Percentiles rank a stretch among this genome's conserved stretches.
phyloP scores from a whole-genome alignment of 2,888 invertebrate species.

The Idaea aversata region DNA sequence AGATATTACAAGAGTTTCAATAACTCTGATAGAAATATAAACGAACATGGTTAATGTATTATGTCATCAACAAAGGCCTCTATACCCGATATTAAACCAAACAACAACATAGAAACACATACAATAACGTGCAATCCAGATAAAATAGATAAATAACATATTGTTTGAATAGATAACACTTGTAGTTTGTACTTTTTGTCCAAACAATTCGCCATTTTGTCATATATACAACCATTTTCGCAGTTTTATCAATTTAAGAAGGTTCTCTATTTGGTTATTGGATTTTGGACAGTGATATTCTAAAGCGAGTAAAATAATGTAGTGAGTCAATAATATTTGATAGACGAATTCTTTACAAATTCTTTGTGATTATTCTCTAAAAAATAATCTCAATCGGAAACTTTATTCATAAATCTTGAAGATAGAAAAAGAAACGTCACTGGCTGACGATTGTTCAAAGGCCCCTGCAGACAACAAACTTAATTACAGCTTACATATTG shows the following conservation, averaged over 20 bases:
- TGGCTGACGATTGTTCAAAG: neutral
- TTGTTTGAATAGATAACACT: neutral
- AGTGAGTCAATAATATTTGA: too few relatives aligned
- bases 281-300: too few relatives aligned
- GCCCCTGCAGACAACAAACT: neutral
- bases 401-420: neutral
- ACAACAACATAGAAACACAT: neutral
- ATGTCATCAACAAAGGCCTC: too few relatives aligned
- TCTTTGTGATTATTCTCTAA: constrained; percentile 14
- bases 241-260: neutral
- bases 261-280: neutral
- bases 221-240: neutral
- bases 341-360: neutral
- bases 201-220: neutral
- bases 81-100: neutral
- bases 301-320: too few relatives aligned
- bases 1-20: too few relatives aligned
- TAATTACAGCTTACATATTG: neutral
- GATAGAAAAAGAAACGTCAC: neutral
- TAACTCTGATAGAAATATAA: too few relatives aligned
- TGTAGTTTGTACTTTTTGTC: neutral
- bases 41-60: too few relatives aligned
- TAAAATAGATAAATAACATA: neutral
- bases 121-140: neutral
- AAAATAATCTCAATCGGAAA: neutral